Evolutionary conservation across 2,113 vertebrate genomes (phyloP).

Genomic region (Mustelus asterias): DNA sequence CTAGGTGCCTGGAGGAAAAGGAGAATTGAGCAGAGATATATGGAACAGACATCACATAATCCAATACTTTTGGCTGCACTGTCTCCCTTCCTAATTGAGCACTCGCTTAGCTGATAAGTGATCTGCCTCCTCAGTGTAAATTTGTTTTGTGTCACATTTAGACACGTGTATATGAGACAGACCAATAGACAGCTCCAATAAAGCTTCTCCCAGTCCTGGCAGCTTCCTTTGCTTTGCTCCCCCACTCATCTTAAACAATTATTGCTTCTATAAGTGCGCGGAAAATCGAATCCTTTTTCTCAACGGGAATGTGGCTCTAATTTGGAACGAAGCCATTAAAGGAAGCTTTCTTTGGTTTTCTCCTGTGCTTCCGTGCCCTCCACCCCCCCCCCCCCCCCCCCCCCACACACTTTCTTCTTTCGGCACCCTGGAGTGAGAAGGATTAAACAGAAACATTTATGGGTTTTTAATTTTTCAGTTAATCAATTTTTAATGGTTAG

Average conservation of each 20-base stretch:
- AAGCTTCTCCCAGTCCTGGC: not conserved
- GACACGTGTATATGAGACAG: not conserved
- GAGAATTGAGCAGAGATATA: not conserved
- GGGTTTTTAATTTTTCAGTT: not conserved
- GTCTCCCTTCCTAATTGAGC: not conserved
- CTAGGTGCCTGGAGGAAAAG: not conserved
- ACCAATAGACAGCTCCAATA: not conserved
- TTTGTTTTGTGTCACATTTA: not conserved
- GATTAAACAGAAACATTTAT: not conserved
- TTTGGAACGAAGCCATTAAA: not conserved
- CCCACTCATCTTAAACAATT: not conserved
- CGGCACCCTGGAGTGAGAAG: not conserved
- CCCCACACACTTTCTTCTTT: not conserved
- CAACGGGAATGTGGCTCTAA: not conserved
- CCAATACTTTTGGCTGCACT: not conserved
- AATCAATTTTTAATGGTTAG: not conserved
- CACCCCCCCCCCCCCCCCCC: too few relatives aligned
- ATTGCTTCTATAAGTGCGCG: not conserved
- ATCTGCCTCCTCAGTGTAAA: not conserved
- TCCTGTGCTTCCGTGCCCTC: not conserved
- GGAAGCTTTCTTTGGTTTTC: not conserved
- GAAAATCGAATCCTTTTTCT: not conserved
- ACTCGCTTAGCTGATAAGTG: not conserved
- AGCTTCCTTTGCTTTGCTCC: not conserved
- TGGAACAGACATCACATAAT: not conserved